Percentiles rank a stretch among this genome's conserved stretches.
Evolutionary conservation across 2,113 vertebrate species (phyloP).

Genomic region (Ellobius talpinus): DNA sequence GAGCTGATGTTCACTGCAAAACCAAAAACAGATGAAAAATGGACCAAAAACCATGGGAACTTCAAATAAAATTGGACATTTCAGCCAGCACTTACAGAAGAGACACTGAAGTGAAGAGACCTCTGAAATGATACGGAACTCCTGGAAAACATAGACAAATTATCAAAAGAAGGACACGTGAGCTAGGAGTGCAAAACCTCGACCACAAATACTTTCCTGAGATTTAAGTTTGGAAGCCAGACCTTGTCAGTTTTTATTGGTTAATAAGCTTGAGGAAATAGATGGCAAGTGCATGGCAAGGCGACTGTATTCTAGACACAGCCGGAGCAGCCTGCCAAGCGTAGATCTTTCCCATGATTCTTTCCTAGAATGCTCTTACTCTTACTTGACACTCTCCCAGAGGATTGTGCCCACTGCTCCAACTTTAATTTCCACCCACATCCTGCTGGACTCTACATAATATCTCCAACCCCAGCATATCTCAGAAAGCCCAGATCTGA

Average conservation of each 20-base stretch:
- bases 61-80: slow-evolving; percentile 38
- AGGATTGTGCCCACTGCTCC: slow-evolving; percentile 49
- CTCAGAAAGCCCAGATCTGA: slow-evolving; percentile 12
- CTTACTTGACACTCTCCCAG: slow-evolving; percentile 19
- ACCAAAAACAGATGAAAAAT: slow-evolving; percentile 49
- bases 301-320: slow-evolving; percentile 45
- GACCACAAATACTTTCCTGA: slow-evolving; percentile 43
- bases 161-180: slow-evolving; percentile 36
- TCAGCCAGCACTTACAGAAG: slow-evolving; percentile 23
- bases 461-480: background rate
- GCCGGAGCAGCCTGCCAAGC: slow-evolving; percentile 4
- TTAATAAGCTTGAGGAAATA: slow-evolving; percentile 68
- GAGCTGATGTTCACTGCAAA: background rate
- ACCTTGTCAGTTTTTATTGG: slow-evolving; percentile 69
- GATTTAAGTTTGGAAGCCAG: slow-evolving; percentile 66
- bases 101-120: background rate
- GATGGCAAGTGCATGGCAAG: slow-evolving; percentile 36
- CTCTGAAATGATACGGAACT: slow-evolving; percentile 57
- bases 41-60: background rate
- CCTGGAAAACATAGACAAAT: slow-evolving; percentile 59
- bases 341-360: slow-evolving; percentile 45
- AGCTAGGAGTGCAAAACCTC: slow-evolving; percentile 6
- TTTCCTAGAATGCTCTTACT: slow-evolving; percentile 27
- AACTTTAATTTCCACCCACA: slow-evolving; percentile 47
- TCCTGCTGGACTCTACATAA: slow-evolving; percentile 28